Percentiles rank a stretch among this genome's conserved stretches.
Evolutionary conservation across 2,113 vertebrate species (phyloP).

Genomic region (Upupa epops): DNA sequence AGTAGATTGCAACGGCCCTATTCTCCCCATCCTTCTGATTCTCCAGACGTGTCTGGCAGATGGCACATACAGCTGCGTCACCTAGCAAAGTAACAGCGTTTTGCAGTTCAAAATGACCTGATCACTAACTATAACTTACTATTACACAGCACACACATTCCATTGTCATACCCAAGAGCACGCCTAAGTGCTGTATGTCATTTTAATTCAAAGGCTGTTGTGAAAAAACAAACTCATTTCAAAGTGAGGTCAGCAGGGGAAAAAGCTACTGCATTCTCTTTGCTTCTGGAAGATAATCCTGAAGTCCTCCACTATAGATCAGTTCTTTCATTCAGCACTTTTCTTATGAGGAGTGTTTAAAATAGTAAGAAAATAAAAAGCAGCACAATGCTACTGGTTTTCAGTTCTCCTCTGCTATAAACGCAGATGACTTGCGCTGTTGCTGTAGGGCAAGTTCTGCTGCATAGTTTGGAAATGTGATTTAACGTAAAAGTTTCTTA

Average conservation of each 20-base stretch:
- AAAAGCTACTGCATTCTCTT: background rate
- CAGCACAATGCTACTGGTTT: background rate
- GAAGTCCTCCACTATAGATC: fast-evolving
- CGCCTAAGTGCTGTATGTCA: fast-evolving
- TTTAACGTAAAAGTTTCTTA: background rate
- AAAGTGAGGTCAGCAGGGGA: background rate
- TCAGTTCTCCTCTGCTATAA: background rate
- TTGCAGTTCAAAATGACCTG: background rate
- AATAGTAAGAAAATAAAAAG: background rate
- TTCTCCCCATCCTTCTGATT: conserved; percentile 93
- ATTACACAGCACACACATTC: background rate
- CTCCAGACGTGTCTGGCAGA: conserved; percentile 93
- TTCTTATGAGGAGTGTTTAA: background rate
- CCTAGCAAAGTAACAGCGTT: conserved; percentile 71
- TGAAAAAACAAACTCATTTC: background rate
- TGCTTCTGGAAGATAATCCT: background rate
- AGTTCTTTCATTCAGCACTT: background rate
- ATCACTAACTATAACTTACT: background rate
- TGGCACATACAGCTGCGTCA: conserved; percentile 95
- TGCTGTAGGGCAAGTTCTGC: background rate
- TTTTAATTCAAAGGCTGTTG: background rate
- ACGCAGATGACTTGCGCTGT: background rate
- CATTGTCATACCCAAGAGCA: background rate
- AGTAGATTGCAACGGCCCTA: conserved; percentile 93
- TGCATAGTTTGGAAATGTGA: background rate